Percentiles rank a stretch among this genome's conserved stretches.
Evolutionary conservation across 2,113 vertebrate genomes (phyloP).

Genomic region (Hippocampus guttulatus): DNA sequence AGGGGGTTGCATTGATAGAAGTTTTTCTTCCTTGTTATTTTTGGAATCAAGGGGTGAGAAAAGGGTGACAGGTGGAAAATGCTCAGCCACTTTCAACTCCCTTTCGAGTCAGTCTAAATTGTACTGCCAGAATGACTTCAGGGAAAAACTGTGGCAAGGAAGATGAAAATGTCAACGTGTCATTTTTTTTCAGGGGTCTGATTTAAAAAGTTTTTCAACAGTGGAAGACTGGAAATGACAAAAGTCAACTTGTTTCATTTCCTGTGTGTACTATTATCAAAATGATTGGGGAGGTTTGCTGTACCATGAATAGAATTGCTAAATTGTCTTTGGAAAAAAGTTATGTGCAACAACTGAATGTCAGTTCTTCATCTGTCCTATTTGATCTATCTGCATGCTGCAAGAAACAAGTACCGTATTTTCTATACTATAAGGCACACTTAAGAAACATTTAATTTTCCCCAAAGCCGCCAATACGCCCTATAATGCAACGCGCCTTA

Average conservation of each 20-base stretch:
- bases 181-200: constrained; percentile 47
- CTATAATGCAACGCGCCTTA: no score
- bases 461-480: no score
- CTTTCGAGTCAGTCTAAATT: constrained; percentile 61
- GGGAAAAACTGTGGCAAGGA: constrained; percentile 43
- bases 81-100: constrained; percentile 55
- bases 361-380: constrained; percentile 26
- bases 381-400: constrained; percentile 34
- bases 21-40: constrained; percentile 45
- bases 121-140: constrained; percentile 61
- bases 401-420: not conserved
- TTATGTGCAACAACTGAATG: constrained; percentile 31
- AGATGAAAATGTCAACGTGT: constrained; percentile 69
- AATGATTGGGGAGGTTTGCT: constrained; percentile 18
- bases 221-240: constrained; percentile 35
- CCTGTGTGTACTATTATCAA: constrained; percentile 24
- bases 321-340: not conserved
- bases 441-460: no score
- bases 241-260: constrained; percentile 21
- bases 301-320: constrained; percentile 16
- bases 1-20: constrained; percentile 36
- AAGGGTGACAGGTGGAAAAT: constrained; percentile 64
- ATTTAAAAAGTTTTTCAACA: constrained; percentile 56
- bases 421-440: no score
- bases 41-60: constrained; percentile 47